Percentiles rank a stretch among this genome's conserved stretches.
These are phyloP conservation scores for Orthonyx spaldingii DNA, from an alignment of 2,113 vertebrate genomes.

Conservation along the genomic window DNA sequence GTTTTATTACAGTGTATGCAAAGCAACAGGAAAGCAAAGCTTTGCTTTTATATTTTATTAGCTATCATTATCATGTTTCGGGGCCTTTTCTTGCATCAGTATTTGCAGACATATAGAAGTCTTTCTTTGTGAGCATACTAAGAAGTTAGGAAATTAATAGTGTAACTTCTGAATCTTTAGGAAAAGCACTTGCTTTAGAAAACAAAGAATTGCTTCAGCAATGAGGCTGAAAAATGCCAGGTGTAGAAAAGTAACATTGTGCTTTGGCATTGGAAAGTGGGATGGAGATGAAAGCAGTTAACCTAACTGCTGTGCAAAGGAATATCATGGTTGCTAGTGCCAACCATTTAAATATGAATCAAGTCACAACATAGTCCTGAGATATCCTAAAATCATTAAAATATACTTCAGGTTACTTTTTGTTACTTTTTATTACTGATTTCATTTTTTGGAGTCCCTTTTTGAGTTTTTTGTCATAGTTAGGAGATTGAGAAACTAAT, in stretches of 20 bases:
- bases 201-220: neutral
- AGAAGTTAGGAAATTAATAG: constrained; percentile 12
- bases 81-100: neutral
- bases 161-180: neutral
- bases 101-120: neutral
- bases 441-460: neutral
- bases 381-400: neutral
- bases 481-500: neutral
- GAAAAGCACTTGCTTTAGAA: constrained; percentile 9
- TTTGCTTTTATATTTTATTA: constrained; percentile 47
- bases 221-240: neutral
- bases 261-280: neutral
- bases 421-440: neutral
- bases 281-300: neutral
- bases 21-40: constrained; percentile 38
- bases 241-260: neutral
- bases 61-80: neutral
- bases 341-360: neutral
- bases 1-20: constrained; percentile 39
- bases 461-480: neutral
- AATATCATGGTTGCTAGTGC: neutral
- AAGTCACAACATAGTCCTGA: neutral
- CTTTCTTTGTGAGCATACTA: neutral
- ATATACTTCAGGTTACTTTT: neutral
- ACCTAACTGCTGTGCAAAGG: neutral